A percentile compares a stretch with the other conserved stretches of the same genome.
phyloP scores from a whole-genome alignment of 2,797 vertebrate species.

The Selene dorsalis region DNA sequence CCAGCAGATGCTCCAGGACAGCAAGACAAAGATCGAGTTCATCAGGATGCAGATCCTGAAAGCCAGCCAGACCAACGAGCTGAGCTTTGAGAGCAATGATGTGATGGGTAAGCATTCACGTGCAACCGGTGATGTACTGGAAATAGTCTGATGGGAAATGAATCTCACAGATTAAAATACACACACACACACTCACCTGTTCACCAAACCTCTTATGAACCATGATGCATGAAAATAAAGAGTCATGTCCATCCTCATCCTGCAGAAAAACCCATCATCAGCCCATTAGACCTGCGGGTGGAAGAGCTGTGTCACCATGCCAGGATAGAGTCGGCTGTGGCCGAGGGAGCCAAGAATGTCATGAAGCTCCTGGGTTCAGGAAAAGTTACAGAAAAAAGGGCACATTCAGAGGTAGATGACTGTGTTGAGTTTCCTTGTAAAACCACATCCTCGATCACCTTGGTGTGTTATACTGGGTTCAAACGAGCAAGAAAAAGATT shows the following conservation, averaged over 20 bases:
- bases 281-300: conserved; percentile 94
- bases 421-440: conserved; percentile 9
- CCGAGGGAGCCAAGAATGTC: conserved; percentile 98
- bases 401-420: conserved; percentile 91
- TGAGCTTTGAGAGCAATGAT: conserved; percentile 95
- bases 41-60: conserved; percentile 99
- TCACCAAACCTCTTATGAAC: neutral
- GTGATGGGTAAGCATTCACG: conserved; percentile 77
- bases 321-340: conserved; percentile 96
- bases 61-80: conserved; percentile 94
- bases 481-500: conserved; percentile 5
- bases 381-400: conserved; percentile 96
- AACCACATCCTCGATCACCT: neutral
- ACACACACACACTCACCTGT: neutral
- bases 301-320: conserved; percentile 98
- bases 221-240: neutral
- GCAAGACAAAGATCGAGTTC: conserved; percentile 99
- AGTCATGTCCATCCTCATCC: conserved; percentile 12
- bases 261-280: conserved; percentile 94
- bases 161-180: neutral
- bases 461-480: neutral
- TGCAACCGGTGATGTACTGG: neutral
- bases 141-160: neutral
- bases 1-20: conserved; percentile 99
- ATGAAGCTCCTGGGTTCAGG: conserved; percentile 96